These are phyloP conservation scores for Drosophila nikananu DNA, from an alignment of 1,140 invertebrate species.

Conservation along the genomic window DNA sequence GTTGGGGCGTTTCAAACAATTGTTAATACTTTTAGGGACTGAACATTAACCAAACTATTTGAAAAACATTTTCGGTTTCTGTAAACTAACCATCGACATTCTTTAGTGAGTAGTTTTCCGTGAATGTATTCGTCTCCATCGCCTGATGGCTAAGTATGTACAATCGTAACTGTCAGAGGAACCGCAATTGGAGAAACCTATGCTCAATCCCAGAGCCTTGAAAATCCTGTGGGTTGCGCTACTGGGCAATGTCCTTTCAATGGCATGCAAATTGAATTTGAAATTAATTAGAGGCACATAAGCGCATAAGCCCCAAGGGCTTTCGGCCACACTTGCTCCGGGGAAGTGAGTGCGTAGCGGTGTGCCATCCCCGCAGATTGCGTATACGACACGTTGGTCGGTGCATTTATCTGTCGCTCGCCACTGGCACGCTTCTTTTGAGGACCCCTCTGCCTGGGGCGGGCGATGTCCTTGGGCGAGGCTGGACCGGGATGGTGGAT, in stretches of 20 bases:
- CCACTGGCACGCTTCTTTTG: conserved; percentile 40
- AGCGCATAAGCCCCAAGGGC: conserved; percentile 52
- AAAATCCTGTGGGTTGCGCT: conserved; percentile 12
- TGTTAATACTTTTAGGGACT: neutral
- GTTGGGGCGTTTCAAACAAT: neutral
- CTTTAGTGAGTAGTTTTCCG: no score
- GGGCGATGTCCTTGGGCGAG: conserved; percentile 6
- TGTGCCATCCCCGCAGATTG: conserved; percentile 13
- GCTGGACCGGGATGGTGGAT: conserved; percentile 16
- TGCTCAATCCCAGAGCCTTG: conserved; percentile 9
- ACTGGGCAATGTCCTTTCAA: conserved; percentile 33
- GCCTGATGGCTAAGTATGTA: neutral
- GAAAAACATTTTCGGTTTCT: neutral
- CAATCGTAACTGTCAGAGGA: neutral
- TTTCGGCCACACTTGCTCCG: conserved; percentile 5
- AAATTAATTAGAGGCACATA: conserved; percentile 75
- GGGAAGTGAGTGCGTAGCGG: neutral
- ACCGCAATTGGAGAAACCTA: conserved; percentile 1
- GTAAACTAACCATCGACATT: neutral
- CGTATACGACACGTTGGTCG: conserved; percentile 55
- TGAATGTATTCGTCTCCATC: neutral
- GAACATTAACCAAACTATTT: neutral
- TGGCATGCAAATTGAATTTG: conserved; percentile 79
- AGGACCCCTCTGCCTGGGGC: conserved; percentile 30
- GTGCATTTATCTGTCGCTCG: conserved; percentile 46